Evolutionary conservation across 2,888 invertebrate genomes (phyloP).

Genomic region (Yponomeuta malinellus): DNA sequence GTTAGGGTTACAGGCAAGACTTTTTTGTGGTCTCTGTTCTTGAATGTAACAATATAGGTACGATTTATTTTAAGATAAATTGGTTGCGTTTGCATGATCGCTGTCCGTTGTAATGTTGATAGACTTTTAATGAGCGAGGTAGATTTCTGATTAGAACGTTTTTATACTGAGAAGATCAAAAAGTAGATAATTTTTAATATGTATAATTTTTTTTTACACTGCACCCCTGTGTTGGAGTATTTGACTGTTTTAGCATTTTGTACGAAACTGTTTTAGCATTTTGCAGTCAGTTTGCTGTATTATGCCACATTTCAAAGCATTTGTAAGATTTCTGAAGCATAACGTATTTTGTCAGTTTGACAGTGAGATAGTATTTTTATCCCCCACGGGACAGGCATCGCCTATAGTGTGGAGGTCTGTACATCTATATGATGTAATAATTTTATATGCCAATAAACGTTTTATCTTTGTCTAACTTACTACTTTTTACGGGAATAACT

Average conservation of each 20-base stretch:
- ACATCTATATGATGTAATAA: no score
- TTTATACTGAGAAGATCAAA: background rate
- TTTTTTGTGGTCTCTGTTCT: no score
- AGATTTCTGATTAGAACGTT: background rate
- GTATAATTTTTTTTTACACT: background rate
- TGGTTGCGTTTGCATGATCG: no score
- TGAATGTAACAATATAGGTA: no score
- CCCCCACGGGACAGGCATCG: no score
- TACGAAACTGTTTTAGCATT: background rate
- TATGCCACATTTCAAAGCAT: background rate
- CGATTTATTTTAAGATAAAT: no score
- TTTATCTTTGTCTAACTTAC: slow-evolving; percentile 20
- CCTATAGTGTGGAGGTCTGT: no score
- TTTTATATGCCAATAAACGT: no score
- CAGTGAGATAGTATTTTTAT: slow-evolving; percentile 15
- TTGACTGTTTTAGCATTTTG: background rate
- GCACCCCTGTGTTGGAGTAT: background rate
- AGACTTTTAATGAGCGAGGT: background rate
- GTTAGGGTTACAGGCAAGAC: no score
- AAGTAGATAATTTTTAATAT: background rate
- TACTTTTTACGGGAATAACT: slow-evolving; percentile 23
- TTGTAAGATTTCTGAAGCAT: background rate
- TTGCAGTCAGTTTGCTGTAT: background rate
- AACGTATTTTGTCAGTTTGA: slow-evolving; percentile 15
- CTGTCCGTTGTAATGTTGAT: no score